phyloP scores from a whole-genome alignment of 2,888 invertebrate genomes.

The Latrodectus elegans region DNA sequence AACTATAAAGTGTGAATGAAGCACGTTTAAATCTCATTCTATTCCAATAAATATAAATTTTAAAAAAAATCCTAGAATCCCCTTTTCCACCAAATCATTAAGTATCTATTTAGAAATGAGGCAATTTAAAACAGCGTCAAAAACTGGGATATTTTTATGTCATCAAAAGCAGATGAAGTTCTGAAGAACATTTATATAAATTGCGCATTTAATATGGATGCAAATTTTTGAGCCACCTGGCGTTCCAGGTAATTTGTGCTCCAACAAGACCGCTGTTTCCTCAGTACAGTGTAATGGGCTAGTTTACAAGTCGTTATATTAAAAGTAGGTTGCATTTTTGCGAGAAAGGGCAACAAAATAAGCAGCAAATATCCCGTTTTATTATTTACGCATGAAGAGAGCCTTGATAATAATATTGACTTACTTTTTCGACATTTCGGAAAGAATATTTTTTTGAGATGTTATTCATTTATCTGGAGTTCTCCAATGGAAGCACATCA shows the following conservation, averaged over 20 bases:
- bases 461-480: too few species aligned
- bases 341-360: not conserved
- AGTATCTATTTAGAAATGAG: slow-evolving; percentile 49
- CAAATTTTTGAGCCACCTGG: slow-evolving; percentile 61
- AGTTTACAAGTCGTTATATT: slow-evolving; percentile 63
- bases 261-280: slow-evolving; percentile 8
- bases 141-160: slow-evolving; percentile 39
- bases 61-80: not conserved
- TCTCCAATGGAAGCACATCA: too few species aligned
- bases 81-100: not conserved
- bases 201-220: slow-evolving; percentile 65
- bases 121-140: slow-evolving; percentile 50
- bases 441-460: too few species aligned
- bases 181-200: slow-evolving; percentile 55
- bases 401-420: slow-evolving; percentile 41
- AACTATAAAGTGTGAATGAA: too few species aligned
- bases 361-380: not conserved
- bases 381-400: slow-evolving; percentile 26
- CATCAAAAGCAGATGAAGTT: slow-evolving; percentile 54
- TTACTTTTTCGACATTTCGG: not conserved
- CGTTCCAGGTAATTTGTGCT: slow-evolving; percentile 58
- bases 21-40: too few species aligned
- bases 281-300: slow-evolving; percentile 33
- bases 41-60: not conserved
- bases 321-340: slow-evolving; percentile 11